Base-by-base conservation (phyloP, 1,140 invertebrate genomes). In the Neotoxoptera formosana region DNA sequence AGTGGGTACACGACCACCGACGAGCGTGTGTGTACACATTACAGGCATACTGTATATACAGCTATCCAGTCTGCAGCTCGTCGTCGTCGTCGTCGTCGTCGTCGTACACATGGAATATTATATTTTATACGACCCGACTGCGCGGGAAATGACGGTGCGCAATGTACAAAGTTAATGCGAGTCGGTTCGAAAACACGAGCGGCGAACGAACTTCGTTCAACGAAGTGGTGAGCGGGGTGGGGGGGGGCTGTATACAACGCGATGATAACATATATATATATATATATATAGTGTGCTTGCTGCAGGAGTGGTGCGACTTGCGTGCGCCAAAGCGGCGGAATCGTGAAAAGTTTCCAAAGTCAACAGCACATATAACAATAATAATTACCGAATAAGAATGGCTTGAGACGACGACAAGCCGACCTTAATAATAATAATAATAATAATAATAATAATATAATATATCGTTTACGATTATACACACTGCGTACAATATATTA, bases 301-400 rank as follows among this genome's bases (percentile, higher is more conserved):
- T n/a, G n/a, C n/a, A n/a, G n/a, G n/a, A n/a, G n/a, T 45, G 2
- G 51, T 76, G 9, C 25, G 60, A 76, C 60, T 87, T n/a, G 84
- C n/a, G 25, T 48, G 45, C 45, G 36, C 45, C 45, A 48, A 48
- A 47, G 84, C 84, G 45, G 45, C 4, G 45, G 45, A 87, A 87
- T n/a, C 45, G 41, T 41, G 84, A 87, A 87, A 87, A 87, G 36
- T 48, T 48, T 87, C 36, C 11, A 47, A 45, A 86, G 84, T 86
- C 41, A 86, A 86, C 41, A 47, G 81, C 20, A 47, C 25, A 86
- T 86, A 86, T 76, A 76, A 76, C n/a, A 67, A 76, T 76, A 67
- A 67, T 67, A 76, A 76, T 76, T n/a, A 76, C n/a, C 30, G 60
- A 76, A 76, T n/a, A n/a, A 76, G 60, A 67, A 76, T 76, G n/a